Base-by-base conservation (phyloP, 1,140 invertebrate species). In the Gyrodactylus bullatarudis region DNA sequence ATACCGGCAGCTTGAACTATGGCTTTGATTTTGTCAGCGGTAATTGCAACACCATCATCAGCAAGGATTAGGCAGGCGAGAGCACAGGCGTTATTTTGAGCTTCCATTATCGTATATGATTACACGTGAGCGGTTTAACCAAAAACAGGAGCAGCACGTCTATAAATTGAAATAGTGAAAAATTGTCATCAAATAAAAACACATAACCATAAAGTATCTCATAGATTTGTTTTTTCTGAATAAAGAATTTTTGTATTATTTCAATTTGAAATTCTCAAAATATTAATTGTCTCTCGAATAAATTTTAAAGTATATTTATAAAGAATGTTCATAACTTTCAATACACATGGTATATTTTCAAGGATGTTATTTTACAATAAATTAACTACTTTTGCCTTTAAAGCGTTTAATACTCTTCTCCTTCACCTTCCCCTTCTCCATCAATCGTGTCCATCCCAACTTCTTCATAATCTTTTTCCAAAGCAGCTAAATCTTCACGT, bases 371-470 rank as follows among this genome's bases (percentile, higher is more conserved):
- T n/a, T n/a, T n/a, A n/a, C n/a, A n/a, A n/a, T n/a, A n/a, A n/a
- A n/a, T n/a, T n/a, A n/a, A n/a, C n/a, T n/a, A n/a, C n/a, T n/a
- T n/a, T n/a, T n/a, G n/a, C n/a, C 8, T 54, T 54, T 8, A 54
- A 54, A 54, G 8, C 34, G n/a, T 54, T 75, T 77, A 76, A 75
- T 76, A 76, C 74, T 87, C 86, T 68, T 84, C 86, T 24, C 75
- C 80, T 34, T 80, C 81, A 23, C 80, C 81, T 73, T 80, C 78
- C 68, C 78, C 80, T 74, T 84, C 86, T 77, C 86, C 86, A 23
- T 85, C 84, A 23, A 84, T 84, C 22, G 85, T 76, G 24, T 75
- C 75, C 21, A 25, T 72, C 1, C 76, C 74, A 25, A 75, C 75
- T 26, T 76, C 75, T 73, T 76, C 75, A 68, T 75, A 75, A 22